These are phyloP conservation scores for Tangara arthus DNA, from an alignment of 2,797 vertebrate species.

Conservation along the genomic window DNA sequence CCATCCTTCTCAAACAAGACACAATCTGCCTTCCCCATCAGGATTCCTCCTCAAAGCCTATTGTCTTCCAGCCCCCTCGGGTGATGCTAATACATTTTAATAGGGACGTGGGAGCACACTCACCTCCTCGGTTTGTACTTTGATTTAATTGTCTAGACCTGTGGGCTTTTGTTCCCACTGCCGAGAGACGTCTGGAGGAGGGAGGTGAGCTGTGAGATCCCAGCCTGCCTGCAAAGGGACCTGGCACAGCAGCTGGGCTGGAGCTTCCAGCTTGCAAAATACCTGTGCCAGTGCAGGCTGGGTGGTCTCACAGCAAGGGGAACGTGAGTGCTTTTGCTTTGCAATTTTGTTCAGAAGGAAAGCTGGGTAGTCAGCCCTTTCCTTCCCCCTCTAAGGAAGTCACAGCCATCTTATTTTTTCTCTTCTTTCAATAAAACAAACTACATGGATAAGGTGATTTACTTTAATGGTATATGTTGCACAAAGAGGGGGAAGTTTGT, in stretches of 20 bases:
- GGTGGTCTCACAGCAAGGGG: background rate
- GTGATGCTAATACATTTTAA: conserved; percentile 35
- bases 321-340: background rate
- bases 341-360: background rate
- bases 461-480: background rate
- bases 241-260: background rate
- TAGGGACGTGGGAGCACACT: background rate
- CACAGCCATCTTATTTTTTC: background rate
- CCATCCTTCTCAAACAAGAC: background rate
- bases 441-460: background rate
- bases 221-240: background rate
- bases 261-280: background rate
- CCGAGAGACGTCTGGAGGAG: background rate
- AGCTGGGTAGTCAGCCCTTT: background rate
- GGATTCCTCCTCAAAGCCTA: background rate
- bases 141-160: background rate
- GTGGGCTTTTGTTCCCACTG: background rate
- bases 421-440: background rate
- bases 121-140: background rate
- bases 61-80: background rate
- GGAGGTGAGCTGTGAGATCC: background rate
- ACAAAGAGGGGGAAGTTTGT: background rate
- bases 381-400: background rate
- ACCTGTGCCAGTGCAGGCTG: background rate
- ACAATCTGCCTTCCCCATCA: background rate